A percentile compares a stretch with the other conserved stretches of the same genome.
phyloP scores from a whole-genome alignment of 2,888 invertebrate genomes.

The Lithophane leautieri region DNA sequence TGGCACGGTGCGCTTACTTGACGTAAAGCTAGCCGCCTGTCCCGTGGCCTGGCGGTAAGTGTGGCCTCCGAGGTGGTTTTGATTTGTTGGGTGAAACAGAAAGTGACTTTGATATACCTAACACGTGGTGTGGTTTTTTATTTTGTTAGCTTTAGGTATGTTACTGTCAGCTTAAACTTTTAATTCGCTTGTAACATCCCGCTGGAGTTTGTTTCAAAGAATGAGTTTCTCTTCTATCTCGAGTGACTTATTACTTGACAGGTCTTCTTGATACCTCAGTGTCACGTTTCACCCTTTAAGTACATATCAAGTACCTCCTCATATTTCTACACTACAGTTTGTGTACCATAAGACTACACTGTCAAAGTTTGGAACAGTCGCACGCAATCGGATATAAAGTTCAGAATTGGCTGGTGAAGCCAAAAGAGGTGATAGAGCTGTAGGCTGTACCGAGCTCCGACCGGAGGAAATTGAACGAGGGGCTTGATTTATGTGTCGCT shows the following conservation, averaged over 20 bases:
- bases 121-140: neutral
- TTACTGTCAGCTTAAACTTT: neutral
- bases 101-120: conserved; percentile 4
- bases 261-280: too few relatives aligned
- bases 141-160: neutral
- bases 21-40: conserved; percentile 5
- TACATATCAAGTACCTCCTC: neutral
- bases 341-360: conserved; percentile 8
- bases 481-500: conserved; percentile 20
- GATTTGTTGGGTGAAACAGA: conserved; percentile 7
- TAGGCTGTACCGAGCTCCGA: conserved; percentile 7
- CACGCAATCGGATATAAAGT: conserved; percentile 21
- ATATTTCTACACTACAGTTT: neutral
- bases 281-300: neutral
- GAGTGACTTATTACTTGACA: neutral
- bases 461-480: conserved; percentile 24
- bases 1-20: neutral
- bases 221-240: neutral
- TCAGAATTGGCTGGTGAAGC: conserved; percentile 19
- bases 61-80: neutral
- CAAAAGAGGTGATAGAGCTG: conserved; percentile 30
- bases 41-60: too few relatives aligned
- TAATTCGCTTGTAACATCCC: neutral
- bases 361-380: conserved; percentile 9
- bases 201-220: neutral